Percentiles rank a stretch among this genome's conserved stretches.
Conservation (phyloP, 2,888 invertebrate genomes). For the Epirrhoe alternata region DNA sequence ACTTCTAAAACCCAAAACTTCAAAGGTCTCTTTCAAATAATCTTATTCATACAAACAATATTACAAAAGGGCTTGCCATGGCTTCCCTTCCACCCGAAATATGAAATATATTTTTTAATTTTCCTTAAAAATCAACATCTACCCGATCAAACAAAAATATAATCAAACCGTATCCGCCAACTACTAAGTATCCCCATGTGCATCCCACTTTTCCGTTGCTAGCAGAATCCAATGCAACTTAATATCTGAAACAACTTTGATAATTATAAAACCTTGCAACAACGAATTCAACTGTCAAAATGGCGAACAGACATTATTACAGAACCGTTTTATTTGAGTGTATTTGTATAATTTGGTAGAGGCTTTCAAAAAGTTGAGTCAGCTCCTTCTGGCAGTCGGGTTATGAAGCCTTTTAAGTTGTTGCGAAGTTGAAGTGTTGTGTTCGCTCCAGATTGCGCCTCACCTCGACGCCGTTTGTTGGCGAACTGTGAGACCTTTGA, state of each 20-base stretch:
- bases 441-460: constrained; percentile 22
- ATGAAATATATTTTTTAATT: too few relatives aligned
- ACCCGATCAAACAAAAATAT: too few relatives aligned
- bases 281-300: constrained; percentile 2
- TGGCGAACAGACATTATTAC: constrained; percentile 7
- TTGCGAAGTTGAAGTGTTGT: constrained; percentile 18
- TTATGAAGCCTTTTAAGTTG: constrained; percentile 28
- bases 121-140: too few relatives aligned
- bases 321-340: constrained; percentile 4
- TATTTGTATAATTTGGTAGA: constrained; percentile 15
- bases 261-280: not conserved
- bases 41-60: too few relatives aligned
- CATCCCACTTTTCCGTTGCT: too few relatives aligned
- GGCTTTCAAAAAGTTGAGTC: constrained; percentile 18
- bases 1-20: not conserved
- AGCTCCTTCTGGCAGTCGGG: constrained; percentile 10
- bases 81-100: too few relatives aligned
- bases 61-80: too few relatives aligned
- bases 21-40: too few relatives aligned
- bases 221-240: not conserved
- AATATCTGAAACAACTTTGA: not conserved
- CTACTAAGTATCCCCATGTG: too few relatives aligned
- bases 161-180: too few relatives aligned
- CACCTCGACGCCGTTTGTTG: constrained; percentile 9
- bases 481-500: not conserved